These are phyloP conservation scores for Cancer borealis DNA, from an alignment of 2,888 invertebrate species.

Conservation along the genomic window DNA sequence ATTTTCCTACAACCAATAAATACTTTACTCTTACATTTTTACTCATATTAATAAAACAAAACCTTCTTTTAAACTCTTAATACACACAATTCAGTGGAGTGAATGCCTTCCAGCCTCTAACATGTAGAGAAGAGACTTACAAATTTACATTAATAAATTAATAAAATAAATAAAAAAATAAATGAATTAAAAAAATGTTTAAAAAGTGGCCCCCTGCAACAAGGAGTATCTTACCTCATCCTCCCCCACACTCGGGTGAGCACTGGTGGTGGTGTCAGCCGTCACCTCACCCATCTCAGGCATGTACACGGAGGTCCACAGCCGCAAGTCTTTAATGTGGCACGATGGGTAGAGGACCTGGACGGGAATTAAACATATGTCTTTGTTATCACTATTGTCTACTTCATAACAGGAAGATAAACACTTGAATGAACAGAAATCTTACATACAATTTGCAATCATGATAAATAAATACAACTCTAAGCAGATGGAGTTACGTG, in stretches of 20 bases:
- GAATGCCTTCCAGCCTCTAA: no score
- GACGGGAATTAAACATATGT: constrained; percentile 68
- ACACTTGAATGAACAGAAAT: no score
- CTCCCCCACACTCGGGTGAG: constrained; percentile 55
- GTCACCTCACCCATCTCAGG: constrained; percentile 80
- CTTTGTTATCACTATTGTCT: not conserved
- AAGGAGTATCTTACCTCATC: constrained; percentile 65
- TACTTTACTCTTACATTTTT: not conserved
- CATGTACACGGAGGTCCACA: constrained; percentile 93
- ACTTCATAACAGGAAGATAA: no score
- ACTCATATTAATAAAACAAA: not conserved
- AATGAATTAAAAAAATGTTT: no score
- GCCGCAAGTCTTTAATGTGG: constrained; percentile 89
- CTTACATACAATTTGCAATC: no score
- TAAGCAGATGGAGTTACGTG: not conserved
- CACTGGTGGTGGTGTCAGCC: constrained; percentile 65
- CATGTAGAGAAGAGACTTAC: no score
- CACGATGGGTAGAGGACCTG: constrained; percentile 93
- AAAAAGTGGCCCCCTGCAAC: no score
- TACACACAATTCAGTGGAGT: not conserved
- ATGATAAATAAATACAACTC: no score
- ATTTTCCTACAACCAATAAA: not conserved
- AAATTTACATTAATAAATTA: no score
- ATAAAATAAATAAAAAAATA: no score
- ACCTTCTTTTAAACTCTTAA: not conserved